Conservation (phyloP, 2,113 vertebrate species). For the Syrrhaptes paradoxus region DNA sequence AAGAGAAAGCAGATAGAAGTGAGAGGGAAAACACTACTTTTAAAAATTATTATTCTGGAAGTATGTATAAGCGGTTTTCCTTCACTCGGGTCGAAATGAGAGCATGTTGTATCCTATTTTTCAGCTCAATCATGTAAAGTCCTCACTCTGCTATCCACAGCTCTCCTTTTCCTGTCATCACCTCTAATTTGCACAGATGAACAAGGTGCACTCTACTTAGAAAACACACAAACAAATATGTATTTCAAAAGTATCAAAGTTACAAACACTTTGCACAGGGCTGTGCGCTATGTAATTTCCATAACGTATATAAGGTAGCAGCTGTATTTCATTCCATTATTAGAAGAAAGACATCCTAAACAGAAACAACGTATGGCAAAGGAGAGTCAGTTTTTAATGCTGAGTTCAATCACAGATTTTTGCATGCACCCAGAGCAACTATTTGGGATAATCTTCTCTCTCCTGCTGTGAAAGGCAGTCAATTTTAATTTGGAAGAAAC, state of each 20-base stretch:
- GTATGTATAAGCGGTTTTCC: not conserved
- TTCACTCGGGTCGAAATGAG: not conserved
- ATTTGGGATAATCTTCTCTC: not conserved
- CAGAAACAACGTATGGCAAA: not conserved
- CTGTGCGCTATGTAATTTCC: not conserved
- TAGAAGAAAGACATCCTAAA: not conserved
- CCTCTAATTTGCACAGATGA: not conserved
- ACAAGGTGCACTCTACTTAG: not conserved
- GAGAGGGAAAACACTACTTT: not conserved
- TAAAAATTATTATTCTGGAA: not conserved
- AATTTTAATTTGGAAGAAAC: not conserved
- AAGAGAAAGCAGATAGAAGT: not conserved
- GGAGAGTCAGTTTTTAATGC: not conserved
- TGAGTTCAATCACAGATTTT: not conserved
- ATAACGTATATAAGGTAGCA: not conserved
- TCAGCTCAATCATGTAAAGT: not conserved
- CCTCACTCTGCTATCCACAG: not conserved
- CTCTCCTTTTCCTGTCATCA: not conserved
- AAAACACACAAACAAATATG: not conserved
- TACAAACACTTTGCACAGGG: not conserved
- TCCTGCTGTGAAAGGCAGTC: not conserved
- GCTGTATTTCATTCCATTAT: not conserved
- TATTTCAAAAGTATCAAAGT: not conserved
- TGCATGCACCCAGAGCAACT: not conserved
- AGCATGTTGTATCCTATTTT: not conserved